phyloP scores from a whole-genome alignment of 2,113 vertebrate species.

The Meleagris gallopavo region DNA sequence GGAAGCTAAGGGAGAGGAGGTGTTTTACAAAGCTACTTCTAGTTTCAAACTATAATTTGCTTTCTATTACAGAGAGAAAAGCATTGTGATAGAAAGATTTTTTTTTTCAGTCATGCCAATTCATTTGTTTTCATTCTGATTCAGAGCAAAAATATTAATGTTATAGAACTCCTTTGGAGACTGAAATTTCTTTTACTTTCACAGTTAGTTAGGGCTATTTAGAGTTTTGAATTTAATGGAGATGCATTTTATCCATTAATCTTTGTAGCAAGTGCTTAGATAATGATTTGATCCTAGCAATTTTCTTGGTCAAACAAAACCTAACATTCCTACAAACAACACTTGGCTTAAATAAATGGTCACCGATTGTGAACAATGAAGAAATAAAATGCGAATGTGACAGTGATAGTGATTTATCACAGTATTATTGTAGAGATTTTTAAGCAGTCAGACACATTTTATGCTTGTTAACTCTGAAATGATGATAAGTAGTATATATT shows the following conservation, averaged over 20 bases:
- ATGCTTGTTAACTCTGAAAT: conserved; percentile 19
- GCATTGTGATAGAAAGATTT: background rate
- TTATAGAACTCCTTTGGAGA: background rate
- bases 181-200: background rate
- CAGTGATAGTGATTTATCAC: conserved; percentile 32
- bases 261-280: conserved; percentile 40
- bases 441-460: conserved; percentile 15
- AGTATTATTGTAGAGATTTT: conserved; percentile 14
- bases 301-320: conserved; percentile 33
- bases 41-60: conserved; percentile 23
- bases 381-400: conserved; percentile 22
- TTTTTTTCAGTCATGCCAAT: background rate
- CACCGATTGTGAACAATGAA: conserved; percentile 47
- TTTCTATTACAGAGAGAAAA: conserved; percentile 28
- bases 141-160: background rate
- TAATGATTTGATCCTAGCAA: background rate
- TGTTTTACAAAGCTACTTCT: conserved; percentile 48
- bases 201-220: background rate
- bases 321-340: conserved; percentile 4
- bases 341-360: conserved; percentile 38
- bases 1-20: conserved; percentile 6
- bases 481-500: background rate
- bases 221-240: background rate
- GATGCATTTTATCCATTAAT: background rate
- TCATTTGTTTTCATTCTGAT: background rate